Evolutionary conservation across 2,888 invertebrate genomes (phyloP).

Genomic region (Pomacea canaliculata): DNA sequence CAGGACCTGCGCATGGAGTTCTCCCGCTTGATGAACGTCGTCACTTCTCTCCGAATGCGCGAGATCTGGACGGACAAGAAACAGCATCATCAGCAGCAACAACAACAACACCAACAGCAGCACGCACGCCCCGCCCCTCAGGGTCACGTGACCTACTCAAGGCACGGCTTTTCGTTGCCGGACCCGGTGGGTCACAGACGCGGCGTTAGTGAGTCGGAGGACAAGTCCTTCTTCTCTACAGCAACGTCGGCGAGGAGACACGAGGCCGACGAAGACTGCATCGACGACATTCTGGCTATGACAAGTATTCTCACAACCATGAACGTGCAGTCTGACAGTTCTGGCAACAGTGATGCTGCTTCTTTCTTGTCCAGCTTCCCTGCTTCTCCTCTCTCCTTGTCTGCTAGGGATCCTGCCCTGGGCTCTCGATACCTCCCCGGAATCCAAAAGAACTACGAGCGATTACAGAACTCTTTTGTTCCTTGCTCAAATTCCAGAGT

Average conservation of each 20-base stretch:
- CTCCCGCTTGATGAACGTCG: conserved; percentile 22
- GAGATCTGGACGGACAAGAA: conserved; percentile 16
- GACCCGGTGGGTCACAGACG: not conserved
- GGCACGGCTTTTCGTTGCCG: not conserved
- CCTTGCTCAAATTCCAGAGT: not conserved
- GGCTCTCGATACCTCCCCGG: not conserved
- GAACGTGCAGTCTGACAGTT: not conserved
- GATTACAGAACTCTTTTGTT: not conserved
- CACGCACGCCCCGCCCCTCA: not conserved
- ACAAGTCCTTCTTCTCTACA: not conserved
- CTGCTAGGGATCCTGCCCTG: not conserved
- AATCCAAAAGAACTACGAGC: not conserved
- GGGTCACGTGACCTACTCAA: not conserved
- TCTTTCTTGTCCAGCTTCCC: not conserved
- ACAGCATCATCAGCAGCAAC: not conserved
- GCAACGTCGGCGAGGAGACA: not conserved
- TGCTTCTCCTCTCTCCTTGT: not conserved
- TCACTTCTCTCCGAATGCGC: conserved; percentile 16
- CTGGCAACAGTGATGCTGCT: not conserved
- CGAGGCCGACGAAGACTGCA: not conserved
- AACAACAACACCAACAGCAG: not conserved
- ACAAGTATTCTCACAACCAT: not conserved
- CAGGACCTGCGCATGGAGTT: conserved; percentile 22
- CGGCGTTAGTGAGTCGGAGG: not conserved
- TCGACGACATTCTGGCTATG: conserved; percentile 2